These are phyloP conservation scores for Rallus limicola DNA, from an alignment of 2,113 vertebrate genomes.

Conservation along the genomic window DNA sequence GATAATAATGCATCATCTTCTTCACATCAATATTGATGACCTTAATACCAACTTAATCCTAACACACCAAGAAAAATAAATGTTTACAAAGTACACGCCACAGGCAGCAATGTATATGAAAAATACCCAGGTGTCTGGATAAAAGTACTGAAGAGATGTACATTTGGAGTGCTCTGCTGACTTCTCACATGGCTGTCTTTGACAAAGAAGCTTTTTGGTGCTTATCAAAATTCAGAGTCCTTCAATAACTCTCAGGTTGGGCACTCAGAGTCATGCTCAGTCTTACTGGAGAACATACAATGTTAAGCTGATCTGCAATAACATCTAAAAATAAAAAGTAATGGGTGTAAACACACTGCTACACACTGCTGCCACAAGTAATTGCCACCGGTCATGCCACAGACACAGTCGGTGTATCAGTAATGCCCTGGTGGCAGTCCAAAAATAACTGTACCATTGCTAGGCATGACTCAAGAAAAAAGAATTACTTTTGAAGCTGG, in stretches of 20 bases:
- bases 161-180: neutral
- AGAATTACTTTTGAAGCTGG: neutral
- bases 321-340: neutral
- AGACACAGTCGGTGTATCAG: neutral
- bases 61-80: neutral
- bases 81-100: neutral
- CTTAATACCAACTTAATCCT: neutral
- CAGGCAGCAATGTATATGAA: neutral
- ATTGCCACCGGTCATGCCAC: neutral
- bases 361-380: neutral
- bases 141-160: neutral
- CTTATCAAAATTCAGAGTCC: neutral
- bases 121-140: neutral
- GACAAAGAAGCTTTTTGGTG: neutral
- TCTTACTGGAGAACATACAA: neutral
- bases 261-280: neutral
- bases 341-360: neutral
- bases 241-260: neutral
- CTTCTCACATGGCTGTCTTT: neutral
- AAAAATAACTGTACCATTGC: conserved; percentile 28
- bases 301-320: neutral
- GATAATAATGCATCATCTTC: neutral
- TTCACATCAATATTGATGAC: neutral
- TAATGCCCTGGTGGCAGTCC: neutral
- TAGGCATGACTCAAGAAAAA: conserved; percentile 26